phyloP scores from a whole-genome alignment of 30 jellyfish, hydroid and myxozoan species.

The Hydractinia symbiolongicarpus region DNA sequence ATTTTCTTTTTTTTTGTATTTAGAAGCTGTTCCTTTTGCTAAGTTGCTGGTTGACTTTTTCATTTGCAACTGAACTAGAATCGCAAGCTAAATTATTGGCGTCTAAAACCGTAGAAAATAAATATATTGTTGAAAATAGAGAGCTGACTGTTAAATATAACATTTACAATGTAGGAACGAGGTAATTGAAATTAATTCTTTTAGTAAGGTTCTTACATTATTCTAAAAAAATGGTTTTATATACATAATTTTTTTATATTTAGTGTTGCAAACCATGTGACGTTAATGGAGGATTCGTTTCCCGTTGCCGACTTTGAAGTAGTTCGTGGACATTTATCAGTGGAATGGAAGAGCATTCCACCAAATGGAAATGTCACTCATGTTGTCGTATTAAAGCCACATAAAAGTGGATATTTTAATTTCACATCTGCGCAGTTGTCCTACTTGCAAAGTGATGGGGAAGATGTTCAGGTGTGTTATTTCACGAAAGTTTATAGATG shows the following conservation, averaged over 20 bases:
- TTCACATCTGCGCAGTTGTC: conserved; percentile 89
- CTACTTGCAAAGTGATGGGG: conserved; percentile 78
- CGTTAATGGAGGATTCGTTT: conserved; percentile 60
- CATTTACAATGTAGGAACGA: conserved; percentile 75
- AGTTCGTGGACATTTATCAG: conserved; percentile 72
- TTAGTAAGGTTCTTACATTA: background rate
- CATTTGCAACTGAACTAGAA: conserved; percentile 70
- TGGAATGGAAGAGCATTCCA: conserved; percentile 87
- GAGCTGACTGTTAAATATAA: conserved; percentile 68
- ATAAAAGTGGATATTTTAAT: conserved; percentile 66
- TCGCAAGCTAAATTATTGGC: conserved; percentile 73
- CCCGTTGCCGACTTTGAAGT: conserved; percentile 72
- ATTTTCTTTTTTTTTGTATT: background rate
- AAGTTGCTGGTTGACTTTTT: conserved; percentile 44
- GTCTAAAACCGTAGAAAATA: conserved; percentile 74
- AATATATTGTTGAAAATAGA: conserved; percentile 73
- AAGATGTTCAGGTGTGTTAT: conserved; percentile 61
- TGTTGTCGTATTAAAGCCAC: conserved; percentile 67
- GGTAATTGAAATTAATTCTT: conserved; percentile 22
- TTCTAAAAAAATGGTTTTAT: background rate
- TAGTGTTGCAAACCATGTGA: conserved; percentile 79
- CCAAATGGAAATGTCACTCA: conserved; percentile 80
- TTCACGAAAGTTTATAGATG: background rate
- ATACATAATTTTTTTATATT: background rate
- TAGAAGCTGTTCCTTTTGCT: conserved; percentile 43